A percentile compares a stretch with the other conserved stretches of the same genome.
Conservation (phyloP, 2,888 invertebrate genomes). For the Alloscopus bannaensis region DNA sequence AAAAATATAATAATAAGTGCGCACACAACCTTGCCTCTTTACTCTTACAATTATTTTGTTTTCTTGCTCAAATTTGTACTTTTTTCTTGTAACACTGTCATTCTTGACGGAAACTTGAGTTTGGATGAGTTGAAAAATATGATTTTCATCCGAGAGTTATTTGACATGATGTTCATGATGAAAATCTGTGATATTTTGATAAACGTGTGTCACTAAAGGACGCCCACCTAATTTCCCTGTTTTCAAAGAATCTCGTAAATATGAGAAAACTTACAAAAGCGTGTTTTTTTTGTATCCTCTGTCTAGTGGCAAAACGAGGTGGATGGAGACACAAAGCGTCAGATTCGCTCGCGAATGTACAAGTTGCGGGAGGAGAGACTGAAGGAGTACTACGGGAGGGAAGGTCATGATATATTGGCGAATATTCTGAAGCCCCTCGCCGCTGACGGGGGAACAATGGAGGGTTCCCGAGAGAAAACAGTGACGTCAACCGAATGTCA, state of each 20-base stretch:
- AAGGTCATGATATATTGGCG: slow-evolving; percentile 75
- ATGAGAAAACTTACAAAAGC: background rate
- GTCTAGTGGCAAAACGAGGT: slow-evolving; percentile 90
- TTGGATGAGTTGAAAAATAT: background rate
- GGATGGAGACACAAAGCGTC: slow-evolving; percentile 89
- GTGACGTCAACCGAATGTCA: slow-evolving; percentile 39
- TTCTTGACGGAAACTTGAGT: background rate
- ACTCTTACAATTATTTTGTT: background rate
- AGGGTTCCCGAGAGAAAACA: slow-evolving; percentile 36
- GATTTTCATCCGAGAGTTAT: background rate
- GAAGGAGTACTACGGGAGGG: slow-evolving; percentile 83
- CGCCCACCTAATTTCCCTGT: too few species aligned
- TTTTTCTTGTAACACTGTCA: background rate
- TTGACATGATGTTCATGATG: background rate
- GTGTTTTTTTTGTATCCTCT: background rate
- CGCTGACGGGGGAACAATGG: slow-evolving; percentile 39
- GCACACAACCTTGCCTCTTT: background rate
- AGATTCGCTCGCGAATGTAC: slow-evolving; percentile 90
- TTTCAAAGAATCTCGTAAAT: too few species aligned
- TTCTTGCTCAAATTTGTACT: background rate
- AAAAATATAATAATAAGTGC: too few species aligned
- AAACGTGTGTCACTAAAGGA: too few species aligned
- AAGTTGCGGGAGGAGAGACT: slow-evolving; percentile 87
- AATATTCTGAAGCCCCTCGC: slow-evolving; percentile 67
- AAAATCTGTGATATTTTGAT: too few species aligned